Conservation (phyloP, 2,888 invertebrate genomes). For the Epiblema foenella region DNA sequence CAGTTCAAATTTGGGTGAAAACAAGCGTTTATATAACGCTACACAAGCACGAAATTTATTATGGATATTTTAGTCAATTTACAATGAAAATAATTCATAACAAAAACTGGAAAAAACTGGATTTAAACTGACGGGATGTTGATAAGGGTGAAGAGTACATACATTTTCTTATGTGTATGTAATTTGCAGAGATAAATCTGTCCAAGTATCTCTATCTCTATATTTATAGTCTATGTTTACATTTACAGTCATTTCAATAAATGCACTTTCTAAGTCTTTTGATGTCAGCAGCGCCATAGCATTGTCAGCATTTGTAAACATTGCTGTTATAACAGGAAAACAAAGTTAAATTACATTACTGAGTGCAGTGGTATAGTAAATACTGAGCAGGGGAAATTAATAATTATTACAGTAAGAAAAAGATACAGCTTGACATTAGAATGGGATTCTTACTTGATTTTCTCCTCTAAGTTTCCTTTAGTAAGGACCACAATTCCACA, state of each 20-base stretch:
- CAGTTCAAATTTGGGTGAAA: background rate
- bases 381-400: background rate
- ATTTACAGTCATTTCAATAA: background rate
- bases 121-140: constrained; percentile 5
- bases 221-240: constrained; percentile 1
- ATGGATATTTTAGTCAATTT: background rate
- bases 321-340: background rate
- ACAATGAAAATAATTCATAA: background rate
- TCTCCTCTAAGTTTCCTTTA: constrained; percentile 93
- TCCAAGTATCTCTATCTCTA: background rate
- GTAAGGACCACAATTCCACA: constrained; percentile 95
- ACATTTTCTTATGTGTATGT: background rate
- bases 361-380: too few species aligned
- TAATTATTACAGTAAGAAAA: constrained; percentile 1
- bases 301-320: constrained; percentile 17
- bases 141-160: constrained; percentile 13
- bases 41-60: background rate
- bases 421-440: constrained; percentile 2
- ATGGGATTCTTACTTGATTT: constrained; percentile 86
- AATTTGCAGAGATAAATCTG: constrained; percentile 1
- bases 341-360: background rate
- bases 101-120: constrained; percentile 13
- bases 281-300: background rate
- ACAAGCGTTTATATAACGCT: background rate
- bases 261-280: background rate